Conservation (phyloP, 2,888 invertebrate genomes). For the Scaptomyza caliginosa region DNA sequence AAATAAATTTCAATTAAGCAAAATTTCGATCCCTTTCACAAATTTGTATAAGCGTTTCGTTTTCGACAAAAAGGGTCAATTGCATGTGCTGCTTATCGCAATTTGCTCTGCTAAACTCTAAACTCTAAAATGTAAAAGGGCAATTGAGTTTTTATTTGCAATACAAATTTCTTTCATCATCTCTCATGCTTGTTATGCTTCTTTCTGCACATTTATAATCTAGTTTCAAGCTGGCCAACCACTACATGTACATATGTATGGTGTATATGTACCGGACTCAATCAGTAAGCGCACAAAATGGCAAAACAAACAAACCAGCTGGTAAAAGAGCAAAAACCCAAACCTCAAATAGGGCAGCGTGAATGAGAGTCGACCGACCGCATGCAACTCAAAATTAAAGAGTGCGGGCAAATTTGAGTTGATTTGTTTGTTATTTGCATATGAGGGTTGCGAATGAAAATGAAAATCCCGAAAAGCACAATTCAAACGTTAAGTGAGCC, state of each 20-base stretch:
- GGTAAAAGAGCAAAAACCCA: constrained; percentile 5
- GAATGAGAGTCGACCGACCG: not conserved
- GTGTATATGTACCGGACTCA: constrained; percentile 38
- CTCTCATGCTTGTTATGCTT: constrained; percentile 15
- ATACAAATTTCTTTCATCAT: constrained; percentile 4
- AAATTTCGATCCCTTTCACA: constrained; percentile 13
- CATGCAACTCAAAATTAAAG: constrained; percentile 19
- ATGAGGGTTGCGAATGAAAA: constrained; percentile 11
- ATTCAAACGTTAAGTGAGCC: constrained; percentile 31
- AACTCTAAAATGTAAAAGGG: constrained; percentile 7
- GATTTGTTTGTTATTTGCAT: constrained; percentile 70
- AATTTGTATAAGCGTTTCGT: not conserved
- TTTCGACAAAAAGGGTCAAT: constrained; percentile 12
- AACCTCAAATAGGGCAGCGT: constrained; percentile 8
- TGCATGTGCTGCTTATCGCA: not conserved
- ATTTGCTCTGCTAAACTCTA: not conserved
- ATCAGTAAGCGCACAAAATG: constrained; percentile 41
- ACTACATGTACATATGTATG: not conserved
- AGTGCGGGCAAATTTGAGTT: constrained; percentile 55
- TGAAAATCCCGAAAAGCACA: constrained; percentile 70
- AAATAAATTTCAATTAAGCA: constrained; percentile 40
- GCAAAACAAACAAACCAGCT: constrained; percentile 43
- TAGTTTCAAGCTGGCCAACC: constrained; percentile 35
- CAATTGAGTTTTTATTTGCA: constrained; percentile 20
- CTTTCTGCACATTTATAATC: constrained; percentile 23